phyloP scores from a whole-genome alignment of 2,797 vertebrate genomes.

The Intellagama lesueurii region DNA sequence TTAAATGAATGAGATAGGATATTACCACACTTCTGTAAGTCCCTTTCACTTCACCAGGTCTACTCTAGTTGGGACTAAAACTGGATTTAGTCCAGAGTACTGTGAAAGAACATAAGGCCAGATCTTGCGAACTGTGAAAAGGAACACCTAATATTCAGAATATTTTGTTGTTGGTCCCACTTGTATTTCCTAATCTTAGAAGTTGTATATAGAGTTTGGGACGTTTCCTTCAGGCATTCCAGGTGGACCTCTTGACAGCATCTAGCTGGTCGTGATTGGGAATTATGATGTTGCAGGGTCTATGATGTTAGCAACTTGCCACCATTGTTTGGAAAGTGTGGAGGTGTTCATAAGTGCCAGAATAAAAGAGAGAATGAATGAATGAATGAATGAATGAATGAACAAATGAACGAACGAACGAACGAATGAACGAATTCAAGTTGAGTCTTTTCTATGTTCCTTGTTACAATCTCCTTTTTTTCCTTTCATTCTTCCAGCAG shows the following conservation, averaged over 20 bases:
- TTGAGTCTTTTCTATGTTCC: too few species aligned
- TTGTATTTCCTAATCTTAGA: not conserved
- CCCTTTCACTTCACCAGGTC: too few species aligned
- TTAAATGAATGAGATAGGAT: too few species aligned
- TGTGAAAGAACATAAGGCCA: not conserved
- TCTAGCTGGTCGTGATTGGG: not conserved
- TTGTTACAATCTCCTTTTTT: too few species aligned
- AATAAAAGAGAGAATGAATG: too few species aligned
- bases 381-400: too few species aligned
- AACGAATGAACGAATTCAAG: too few species aligned
- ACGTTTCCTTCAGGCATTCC: not conserved
- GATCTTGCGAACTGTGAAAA: not conserved
- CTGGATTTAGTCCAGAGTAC: not conserved
- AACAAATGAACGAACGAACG: too few species aligned
- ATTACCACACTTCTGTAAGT: too few species aligned
- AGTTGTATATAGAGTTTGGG: not conserved
- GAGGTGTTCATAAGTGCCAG: too few species aligned
- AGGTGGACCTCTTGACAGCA: not conserved
- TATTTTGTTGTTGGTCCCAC: not conserved
- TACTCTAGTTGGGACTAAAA: too few species aligned
- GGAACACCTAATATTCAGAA: not conserved
- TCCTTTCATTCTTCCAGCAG: too few species aligned
- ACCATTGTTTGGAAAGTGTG: not conserved
- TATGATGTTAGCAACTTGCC: not conserved
- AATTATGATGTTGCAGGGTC: not conserved